phyloP scores from a whole-genome alignment of 2,888 invertebrate species.

The Epinotia ramella region DNA sequence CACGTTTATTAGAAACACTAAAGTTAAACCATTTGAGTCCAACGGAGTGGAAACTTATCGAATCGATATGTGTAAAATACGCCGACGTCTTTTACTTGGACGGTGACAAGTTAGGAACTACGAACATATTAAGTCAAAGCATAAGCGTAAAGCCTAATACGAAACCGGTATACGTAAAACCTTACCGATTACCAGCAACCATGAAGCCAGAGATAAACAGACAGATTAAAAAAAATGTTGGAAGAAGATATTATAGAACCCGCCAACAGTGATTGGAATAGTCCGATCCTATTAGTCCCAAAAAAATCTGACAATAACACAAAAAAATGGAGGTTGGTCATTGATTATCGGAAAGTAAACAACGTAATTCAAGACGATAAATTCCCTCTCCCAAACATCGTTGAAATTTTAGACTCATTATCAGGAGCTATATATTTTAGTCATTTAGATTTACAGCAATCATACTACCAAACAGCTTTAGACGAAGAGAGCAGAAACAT shows the following conservation, averaged over 20 bases:
- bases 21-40: slow-evolving; percentile 3
- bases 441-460: background rate
- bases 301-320: background rate
- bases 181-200: slow-evolving; percentile 9
- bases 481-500: background rate
- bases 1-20: background rate
- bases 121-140: slow-evolving; percentile 4
- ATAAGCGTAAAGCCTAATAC: background rate
- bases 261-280: slow-evolving; percentile 8
- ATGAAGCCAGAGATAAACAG: slow-evolving; percentile 19
- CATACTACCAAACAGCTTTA: slow-evolving; percentile 1
- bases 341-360: background rate
- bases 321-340: slow-evolving; percentile 7
- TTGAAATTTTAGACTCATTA: background rate
- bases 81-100: slow-evolving; percentile 27
- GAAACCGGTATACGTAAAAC: slow-evolving; percentile 5
- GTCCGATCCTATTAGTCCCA: slow-evolving; percentile 8
- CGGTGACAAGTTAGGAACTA: slow-evolving; percentile 7
- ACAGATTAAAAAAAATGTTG: slow-evolving; percentile 15
- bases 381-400: slow-evolving; percentile 1
- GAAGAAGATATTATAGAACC: slow-evolving; percentile 14
- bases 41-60: slow-evolving; percentile 6
- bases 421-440: background rate
- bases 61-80: slow-evolving; percentile 21
- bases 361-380: slow-evolving; percentile 1